Evolutionary conservation across 2,888 invertebrate species (phyloP).

Genomic region (Phytoseiulus persimilis): DNA sequence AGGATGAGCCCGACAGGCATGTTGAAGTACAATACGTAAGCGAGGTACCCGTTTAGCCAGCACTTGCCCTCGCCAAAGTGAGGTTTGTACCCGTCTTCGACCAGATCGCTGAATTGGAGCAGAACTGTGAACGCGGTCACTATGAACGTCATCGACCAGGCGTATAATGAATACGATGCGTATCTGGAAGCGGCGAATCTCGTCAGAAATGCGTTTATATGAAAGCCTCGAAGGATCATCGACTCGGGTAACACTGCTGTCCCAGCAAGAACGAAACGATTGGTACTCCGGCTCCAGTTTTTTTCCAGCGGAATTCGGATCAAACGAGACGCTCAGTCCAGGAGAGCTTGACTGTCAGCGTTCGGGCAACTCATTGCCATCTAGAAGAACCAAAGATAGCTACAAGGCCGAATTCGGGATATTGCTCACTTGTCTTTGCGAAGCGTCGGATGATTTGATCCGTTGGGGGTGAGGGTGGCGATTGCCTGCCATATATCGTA

Average conservation of each 20-base stretch:
- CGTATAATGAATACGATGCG: slow-evolving; percentile 28
- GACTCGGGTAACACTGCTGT: too few species aligned
- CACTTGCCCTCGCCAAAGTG: slow-evolving; percentile 43
- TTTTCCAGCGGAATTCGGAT: too few species aligned
- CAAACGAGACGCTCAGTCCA: too few species aligned
- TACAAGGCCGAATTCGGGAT: not conserved
- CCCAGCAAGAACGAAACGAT: too few species aligned
- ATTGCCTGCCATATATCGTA: slow-evolving; percentile 49
- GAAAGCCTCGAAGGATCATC: too few species aligned
- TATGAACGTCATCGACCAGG: slow-evolving; percentile 22
- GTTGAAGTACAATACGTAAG: slow-evolving; percentile 44
- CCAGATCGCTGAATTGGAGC: slow-evolving; percentile 38
- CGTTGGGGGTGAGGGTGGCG: slow-evolving; percentile 38
- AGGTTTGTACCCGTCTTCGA: slow-evolving; percentile 41
- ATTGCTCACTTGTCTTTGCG: slow-evolving; percentile 20
- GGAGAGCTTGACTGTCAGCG: too few species aligned
- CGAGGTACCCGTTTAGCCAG: slow-evolving; percentile 44
- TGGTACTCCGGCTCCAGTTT: too few species aligned
- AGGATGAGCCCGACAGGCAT: slow-evolving; percentile 44
- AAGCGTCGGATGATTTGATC: slow-evolving; percentile 23
- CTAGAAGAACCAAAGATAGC: not conserved
- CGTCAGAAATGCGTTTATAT: not conserved
- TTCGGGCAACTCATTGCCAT: not conserved
- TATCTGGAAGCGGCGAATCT: not conserved
- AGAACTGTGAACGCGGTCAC: not conserved